A percentile compares a stretch with the other conserved stretches of the same genome.
phyloP scores from a whole-genome alignment of 2,888 invertebrate genomes.

The Alentia gelatinosa region DNA sequence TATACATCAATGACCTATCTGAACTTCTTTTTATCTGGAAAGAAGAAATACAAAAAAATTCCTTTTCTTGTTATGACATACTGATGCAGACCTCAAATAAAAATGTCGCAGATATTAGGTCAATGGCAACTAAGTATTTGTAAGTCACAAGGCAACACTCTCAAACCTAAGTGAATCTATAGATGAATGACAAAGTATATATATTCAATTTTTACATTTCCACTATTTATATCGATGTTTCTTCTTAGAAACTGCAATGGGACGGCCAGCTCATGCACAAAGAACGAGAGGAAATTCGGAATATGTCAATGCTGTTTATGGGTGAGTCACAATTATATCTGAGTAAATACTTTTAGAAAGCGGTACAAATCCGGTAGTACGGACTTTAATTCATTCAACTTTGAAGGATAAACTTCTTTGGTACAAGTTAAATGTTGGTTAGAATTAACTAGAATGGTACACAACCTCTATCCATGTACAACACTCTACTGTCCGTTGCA shows the following conservation, averaged over 20 bases:
- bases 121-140: neutral
- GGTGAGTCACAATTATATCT: no score
- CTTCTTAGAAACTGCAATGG: conserved; percentile 91
- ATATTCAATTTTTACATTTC: neutral
- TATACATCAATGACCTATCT: neutral
- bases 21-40: neutral
- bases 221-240: neutral
- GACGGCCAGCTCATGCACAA: conserved; percentile 88
- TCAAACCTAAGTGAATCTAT: no score
- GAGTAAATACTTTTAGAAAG: no score
- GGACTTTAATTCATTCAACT: no score
- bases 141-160: no score
- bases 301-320: conserved; percentile 88
- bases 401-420: no score
- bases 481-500: no score
- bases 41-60: neutral
- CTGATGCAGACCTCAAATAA: neutral
- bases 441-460: no score
- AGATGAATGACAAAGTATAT: neutral
- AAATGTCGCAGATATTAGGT: neutral
- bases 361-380: no score
- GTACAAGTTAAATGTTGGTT: no score
- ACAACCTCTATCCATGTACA: no score
- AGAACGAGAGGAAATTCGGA: conserved; percentile 84
- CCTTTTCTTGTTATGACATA: neutral